Evolutionary conservation across 2,113 vertebrate genomes (phyloP).

Genomic region (Mus spicilegus): DNA sequence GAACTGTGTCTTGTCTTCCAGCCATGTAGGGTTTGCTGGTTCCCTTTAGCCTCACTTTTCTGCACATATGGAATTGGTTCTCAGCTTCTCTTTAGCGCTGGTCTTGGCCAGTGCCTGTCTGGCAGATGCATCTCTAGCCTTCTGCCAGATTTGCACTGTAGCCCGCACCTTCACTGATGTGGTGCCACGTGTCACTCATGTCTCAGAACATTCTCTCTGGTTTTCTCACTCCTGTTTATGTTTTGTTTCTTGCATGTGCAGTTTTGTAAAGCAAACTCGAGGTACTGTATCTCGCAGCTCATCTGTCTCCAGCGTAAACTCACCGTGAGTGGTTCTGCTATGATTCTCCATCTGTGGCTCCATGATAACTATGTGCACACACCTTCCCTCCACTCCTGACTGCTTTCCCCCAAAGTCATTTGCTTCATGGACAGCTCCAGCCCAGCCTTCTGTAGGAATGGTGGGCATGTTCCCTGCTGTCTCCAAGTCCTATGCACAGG

Average conservation of each 20-base stretch:
- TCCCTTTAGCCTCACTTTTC: neutral
- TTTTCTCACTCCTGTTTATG: slow-evolving; percentile 91
- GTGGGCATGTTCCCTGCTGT: neutral
- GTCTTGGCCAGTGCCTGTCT: slow-evolving; percentile 66
- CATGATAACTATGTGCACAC: slow-evolving; percentile 63
- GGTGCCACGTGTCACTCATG: slow-evolving; percentile 75
- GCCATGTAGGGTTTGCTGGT: neutral
- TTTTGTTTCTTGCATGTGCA: slow-evolving; percentile 95
- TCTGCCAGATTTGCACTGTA: slow-evolving; percentile 71
- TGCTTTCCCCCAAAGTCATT: slow-evolving; percentile 73
- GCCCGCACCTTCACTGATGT: neutral
- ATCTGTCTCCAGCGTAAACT: slow-evolving; percentile 97
- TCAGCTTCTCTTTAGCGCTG: slow-evolving; percentile 52
- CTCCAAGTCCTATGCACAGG: neutral
- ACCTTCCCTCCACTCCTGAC: slow-evolving; percentile 60
- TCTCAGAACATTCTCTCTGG: slow-evolving; percentile 81
- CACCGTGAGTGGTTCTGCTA: slow-evolving; percentile 96
- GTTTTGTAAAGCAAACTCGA: slow-evolving; percentile 98
- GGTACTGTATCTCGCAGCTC: slow-evolving; percentile 95
- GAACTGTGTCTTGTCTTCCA: neutral
- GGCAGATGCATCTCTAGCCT: slow-evolving; percentile 65
- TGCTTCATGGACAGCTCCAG: slow-evolving; percentile 81
- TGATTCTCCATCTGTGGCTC: slow-evolving; percentile 84
- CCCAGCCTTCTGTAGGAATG: slow-evolving; percentile 61
- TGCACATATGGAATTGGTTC: neutral